Evolutionary conservation across 2,888 invertebrate genomes (phyloP).

Genomic region (Pteria penguin): DNA sequence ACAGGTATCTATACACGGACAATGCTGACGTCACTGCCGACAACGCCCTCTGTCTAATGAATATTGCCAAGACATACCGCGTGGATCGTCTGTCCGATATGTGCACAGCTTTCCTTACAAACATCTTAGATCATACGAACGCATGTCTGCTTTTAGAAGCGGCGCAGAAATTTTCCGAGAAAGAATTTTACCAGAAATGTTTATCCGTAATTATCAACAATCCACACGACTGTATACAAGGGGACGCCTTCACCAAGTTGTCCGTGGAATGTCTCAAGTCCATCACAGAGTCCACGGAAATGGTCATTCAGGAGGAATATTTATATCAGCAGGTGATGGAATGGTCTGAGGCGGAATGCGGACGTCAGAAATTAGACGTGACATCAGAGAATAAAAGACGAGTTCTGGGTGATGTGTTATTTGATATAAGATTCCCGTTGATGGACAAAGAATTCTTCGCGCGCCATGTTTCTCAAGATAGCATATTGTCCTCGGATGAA

Average conservation of each 20-base stretch:
- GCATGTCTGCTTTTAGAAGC: constrained; percentile 7
- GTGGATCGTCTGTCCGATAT: not conserved
- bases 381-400: not conserved
- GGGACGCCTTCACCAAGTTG: not conserved
- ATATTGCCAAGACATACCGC: constrained; percentile 14
- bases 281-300: not conserved
- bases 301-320: constrained; percentile 2
- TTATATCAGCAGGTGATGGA: constrained; percentile 8
- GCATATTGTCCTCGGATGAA: not conserved
- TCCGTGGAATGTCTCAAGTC: not conserved
- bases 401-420: not conserved
- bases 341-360: constrained; percentile 22
- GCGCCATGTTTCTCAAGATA: not conserved
- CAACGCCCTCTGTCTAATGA: constrained; percentile 7
- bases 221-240: constrained; percentile 6
- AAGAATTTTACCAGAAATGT: constrained; percentile 4
- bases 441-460: not conserved
- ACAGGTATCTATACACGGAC: constrained; percentile 27
- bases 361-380: not conserved
- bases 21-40: not conserved
- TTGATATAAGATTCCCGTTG: constrained; percentile 15
- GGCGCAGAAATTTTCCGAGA: not conserved
- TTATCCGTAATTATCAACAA: constrained; percentile 9
- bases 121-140: not conserved
- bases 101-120: constrained; percentile 6